Conservation (phyloP, 2,113 vertebrate species). For the Dicentrarchus labrax region DNA sequence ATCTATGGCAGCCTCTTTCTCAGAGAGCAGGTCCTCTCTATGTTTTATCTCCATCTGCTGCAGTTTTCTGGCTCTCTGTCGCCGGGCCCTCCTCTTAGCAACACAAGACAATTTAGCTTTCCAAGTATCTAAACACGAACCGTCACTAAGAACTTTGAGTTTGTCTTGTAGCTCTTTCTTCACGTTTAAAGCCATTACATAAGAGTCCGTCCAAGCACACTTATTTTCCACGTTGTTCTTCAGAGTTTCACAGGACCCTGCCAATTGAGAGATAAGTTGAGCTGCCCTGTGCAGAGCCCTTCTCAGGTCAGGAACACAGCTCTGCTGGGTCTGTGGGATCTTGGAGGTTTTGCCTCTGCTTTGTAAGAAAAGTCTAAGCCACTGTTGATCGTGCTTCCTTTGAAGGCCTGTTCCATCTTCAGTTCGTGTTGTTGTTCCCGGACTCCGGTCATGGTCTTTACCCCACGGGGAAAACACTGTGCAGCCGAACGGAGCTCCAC, state of each 20-base stretch:
- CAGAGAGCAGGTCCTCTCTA: constrained; percentile 71
- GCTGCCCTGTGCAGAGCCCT: constrained; percentile 76
- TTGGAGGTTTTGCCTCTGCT: background rate
- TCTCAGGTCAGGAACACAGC: constrained; percentile 58
- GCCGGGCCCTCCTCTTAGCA: constrained; percentile 82
- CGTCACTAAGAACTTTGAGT: constrained; percentile 76
- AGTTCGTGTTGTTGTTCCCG: background rate
- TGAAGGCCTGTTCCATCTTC: constrained; percentile 55
- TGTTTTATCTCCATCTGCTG: constrained; percentile 76
- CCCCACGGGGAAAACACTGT: background rate
- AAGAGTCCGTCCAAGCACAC: constrained; percentile 74
- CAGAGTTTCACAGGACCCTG: constrained; percentile 76
- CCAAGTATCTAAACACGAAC: constrained; percentile 63
- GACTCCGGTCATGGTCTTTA: background rate
- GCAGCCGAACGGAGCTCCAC: background rate
- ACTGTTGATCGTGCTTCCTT: constrained; percentile 71
- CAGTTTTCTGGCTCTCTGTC: constrained; percentile 72
- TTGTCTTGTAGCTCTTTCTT: constrained; percentile 73
- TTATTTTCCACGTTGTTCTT: constrained; percentile 73
- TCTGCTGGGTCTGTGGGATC: background rate
- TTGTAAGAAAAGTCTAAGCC: constrained; percentile 71
- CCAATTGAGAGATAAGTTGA: constrained; percentile 80
- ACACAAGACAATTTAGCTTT: constrained; percentile 75
- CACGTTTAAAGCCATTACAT: constrained; percentile 48
- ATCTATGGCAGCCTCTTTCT: constrained; percentile 89